Evolutionary conservation across 2,888 invertebrate species (phyloP), one percentile per base, ranked within the genome.

Genomic region (Linyphia triangularis): DNA sequence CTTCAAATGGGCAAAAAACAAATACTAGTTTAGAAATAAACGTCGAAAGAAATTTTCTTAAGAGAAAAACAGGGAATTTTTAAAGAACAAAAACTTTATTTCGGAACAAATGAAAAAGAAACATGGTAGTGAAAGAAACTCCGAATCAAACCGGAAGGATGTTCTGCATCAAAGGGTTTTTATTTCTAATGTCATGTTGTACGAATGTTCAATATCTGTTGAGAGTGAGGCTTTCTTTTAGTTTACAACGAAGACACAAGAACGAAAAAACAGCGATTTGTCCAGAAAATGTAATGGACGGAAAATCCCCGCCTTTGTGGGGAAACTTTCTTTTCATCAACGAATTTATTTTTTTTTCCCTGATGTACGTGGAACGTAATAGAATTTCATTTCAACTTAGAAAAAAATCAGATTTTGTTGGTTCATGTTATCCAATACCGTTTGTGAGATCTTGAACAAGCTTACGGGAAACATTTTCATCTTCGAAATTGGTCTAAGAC

Each of bases 261-360:
- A 51, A 51, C 16, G n/a, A 51, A 51, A 51, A 16, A 28, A 65
- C 33, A 40, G n/a, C 63, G 77, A 65, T 78, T 78, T 78, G 63
- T 78, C 65, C 28, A 63, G 26, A 65, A 40, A 78, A 78, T 65
- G 57, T 78, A 78, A 78, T 65, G 63, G 77, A 78, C 63, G 59
- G 33, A 63, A 78, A 78, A 63, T 33, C 40, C 24, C 65, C 26
- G 28, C 77, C 22, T 30, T 65, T 78, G 77, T 65, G 77, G 65
- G 37, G 19, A 33, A 75, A 65, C 13, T 65, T 78, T 65, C 77
- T 78, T 78, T 78, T 78, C 63, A 78, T 78, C 77, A 78, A 65
- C 63, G 24, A 40, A n/a, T 51, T 13, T 51, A n/a, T 40, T 51
- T 51, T 51, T n/a, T 22, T 40, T 61, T 40, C 24, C 30, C 37